Evolutionary conservation across 2,888 invertebrate genomes (phyloP).

Genomic region (Nymphalis polychloros): DNA sequence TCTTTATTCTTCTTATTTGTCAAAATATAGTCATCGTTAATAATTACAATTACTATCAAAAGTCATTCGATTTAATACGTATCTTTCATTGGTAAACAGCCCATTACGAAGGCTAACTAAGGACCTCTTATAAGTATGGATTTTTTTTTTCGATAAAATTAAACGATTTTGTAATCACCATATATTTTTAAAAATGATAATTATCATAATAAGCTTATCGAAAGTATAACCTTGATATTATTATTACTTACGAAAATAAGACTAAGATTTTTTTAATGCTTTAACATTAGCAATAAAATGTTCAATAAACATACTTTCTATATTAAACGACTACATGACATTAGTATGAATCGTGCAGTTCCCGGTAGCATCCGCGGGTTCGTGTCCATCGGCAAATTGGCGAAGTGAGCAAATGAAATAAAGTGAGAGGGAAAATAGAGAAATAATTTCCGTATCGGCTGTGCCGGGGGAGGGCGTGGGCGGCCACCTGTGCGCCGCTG

Average conservation of each 20-base stretch:
- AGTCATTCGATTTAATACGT: not conserved
- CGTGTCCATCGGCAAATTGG: conserved; percentile 30
- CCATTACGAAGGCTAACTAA: not conserved
- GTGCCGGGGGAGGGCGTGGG: conserved; percentile 41
- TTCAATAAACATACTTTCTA: not conserved
- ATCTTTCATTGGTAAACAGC: conserved; percentile 5
- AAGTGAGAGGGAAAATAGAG: conserved; percentile 44
- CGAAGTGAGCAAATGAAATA: conserved; percentile 39
- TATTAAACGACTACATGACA: not conserved
- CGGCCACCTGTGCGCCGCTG: conserved; percentile 54
- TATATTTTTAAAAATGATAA: not conserved
- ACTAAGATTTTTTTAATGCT: too few species aligned
- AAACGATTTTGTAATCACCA: not conserved
- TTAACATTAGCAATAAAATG: not conserved
- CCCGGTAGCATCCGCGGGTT: not conserved
- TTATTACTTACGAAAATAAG: not conserved
- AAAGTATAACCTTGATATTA: conserved; percentile 7
- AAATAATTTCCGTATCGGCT: conserved; percentile 46
- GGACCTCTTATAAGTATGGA: not conserved
- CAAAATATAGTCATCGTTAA: too few species aligned
- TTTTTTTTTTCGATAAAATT: not conserved
- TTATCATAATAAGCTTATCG: conserved; percentile 1
- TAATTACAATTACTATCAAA: not conserved
- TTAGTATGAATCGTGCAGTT: not conserved
- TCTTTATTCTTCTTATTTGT: too few species aligned